Evolutionary conservation across 1,140 invertebrate genomes (phyloP), one percentile per base, ranked within the genome.

Genomic region (Capitella teleta): DNA sequence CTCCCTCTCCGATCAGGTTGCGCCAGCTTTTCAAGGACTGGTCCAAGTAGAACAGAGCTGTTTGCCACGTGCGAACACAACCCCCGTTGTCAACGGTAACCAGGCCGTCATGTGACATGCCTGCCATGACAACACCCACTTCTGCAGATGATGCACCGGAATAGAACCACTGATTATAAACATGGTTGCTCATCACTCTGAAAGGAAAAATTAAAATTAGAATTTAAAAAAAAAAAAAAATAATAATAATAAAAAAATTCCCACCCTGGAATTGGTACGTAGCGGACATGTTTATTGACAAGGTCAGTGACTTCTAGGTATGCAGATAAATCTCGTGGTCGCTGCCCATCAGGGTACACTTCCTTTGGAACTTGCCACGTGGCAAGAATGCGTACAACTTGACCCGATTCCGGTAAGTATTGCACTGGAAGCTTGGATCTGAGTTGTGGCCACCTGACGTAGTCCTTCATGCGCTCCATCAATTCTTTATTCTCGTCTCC

Each of bases 31-130:
- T 47, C 18, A 77, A 63, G 14, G 76, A 76, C 21, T 62, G 63
- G 45, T 76, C 64, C 30, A 82, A 66, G 41, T 72, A 65, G 2
- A 59, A 53, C 10, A 71, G 55, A 4, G 70, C 71, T 10, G 76
- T 76, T 64, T 83, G 78, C 80, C 79, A 83, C 10, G 80, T 57
- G 28, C 79, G 64, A 25, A 82, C 66, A 52, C 72, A 75, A 2
- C 81, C 81, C 42, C 68, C 67, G 4, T 66, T 64, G 58, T 83
- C 82, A 14, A 81, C 75, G 1, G 79, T 79, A 14, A 80, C 73
- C 30, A 83, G 53, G 34, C 67, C 75, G 58, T 70, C 74, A 53
- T 70, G 74, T 62, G 57, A 76, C 45, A 68, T 60, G 10, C 61
- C 55, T 19, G 71, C 63, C 42, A 77, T 53, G 5, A 70, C 54